phyloP scores from a whole-genome alignment of 1,140 invertebrate genomes.

The Apis florea region DNA sequence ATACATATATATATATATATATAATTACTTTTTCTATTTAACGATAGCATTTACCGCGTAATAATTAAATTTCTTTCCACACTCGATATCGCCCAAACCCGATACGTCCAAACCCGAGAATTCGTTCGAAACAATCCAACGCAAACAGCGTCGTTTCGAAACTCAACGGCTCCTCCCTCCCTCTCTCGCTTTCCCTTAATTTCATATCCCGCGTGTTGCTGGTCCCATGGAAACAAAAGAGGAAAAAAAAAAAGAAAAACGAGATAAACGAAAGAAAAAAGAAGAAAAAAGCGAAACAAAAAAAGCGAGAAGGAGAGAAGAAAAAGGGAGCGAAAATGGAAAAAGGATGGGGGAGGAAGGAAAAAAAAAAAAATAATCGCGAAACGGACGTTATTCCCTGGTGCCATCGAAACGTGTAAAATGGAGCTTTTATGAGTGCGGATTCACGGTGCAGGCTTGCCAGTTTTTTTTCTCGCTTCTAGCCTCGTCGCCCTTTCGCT shows the following conservation, averaged over 20 bases:
- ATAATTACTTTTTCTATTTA: too few relatives aligned
- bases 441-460: slow-evolving; percentile 35
- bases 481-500: not conserved
- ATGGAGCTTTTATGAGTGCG: slow-evolving; percentile 41
- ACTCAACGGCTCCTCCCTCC: not conserved
- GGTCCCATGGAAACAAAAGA: too few relatives aligned
- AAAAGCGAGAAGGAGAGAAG: not conserved
- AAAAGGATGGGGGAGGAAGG: too few relatives aligned
- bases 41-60: too few relatives aligned
- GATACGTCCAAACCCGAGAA: not conserved
- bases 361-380: not conserved
- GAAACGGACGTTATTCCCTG: slow-evolving; percentile 11
- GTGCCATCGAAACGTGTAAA: slow-evolving; percentile 46
- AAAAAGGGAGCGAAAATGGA: too few relatives aligned
- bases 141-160: not conserved
- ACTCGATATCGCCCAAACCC: not conserved
- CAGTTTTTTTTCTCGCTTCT: slow-evolving; percentile 10
- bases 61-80: not conserved
- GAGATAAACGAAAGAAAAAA: not conserved
- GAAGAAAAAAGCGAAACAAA: not conserved
- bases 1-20: too few relatives aligned
- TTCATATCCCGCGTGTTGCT: not conserved
- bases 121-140: not conserved
- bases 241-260: too few relatives aligned
- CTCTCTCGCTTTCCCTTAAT: not conserved